Evolutionary conservation across 1,140 invertebrate genomes (phyloP), one percentile per base, ranked within the genome.

Genomic region (Drosophila repleta): DNA sequence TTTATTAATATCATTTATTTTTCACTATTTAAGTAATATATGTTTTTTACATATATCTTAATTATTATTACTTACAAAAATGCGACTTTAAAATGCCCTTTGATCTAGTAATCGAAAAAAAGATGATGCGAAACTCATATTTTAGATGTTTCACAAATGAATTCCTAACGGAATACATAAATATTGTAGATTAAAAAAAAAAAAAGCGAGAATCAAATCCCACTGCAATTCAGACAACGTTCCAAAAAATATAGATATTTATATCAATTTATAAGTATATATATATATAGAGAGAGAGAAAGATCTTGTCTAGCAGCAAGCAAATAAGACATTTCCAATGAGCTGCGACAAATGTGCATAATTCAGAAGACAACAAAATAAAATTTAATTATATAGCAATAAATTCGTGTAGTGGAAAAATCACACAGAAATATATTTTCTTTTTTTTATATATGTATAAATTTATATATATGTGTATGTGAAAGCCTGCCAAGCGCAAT

Each of bases 331-430:
- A 60, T 67, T 48, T 60, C 74, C 81, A 76, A 84, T 80, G 81
- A 77, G 73, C 69, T 58, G 65, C 53, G 58, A 64, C 58, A 76
- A 76, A 58, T 62, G 26, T 65, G 68, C 49, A 72, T 55, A 71
- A 75, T 77, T 68, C 56, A 77, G 65, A 63, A 74, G 58, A 83
- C 58, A 84, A 74, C 21, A 70, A 80, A 49, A 49, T 83, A 79
- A 67, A 88, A 64, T 83, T 87, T 87, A 88, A 87, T 88, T 87
- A 87, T 87, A 64, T 74, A 74, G 75, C 83, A 88, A 85, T 85
- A 85, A 85, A 85, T 85, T 87, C 63, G 11, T 66, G 11, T 60
- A 56, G 74, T 56, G 43, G 67, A 64, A 62, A 76, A 88, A 82
- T 63, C 67, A 79, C 72, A 65, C 69, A 75, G 1, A 15, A 17